Conservation (phyloP, 2,888 invertebrate species). For the Zhengitettix transpicula region DNA sequence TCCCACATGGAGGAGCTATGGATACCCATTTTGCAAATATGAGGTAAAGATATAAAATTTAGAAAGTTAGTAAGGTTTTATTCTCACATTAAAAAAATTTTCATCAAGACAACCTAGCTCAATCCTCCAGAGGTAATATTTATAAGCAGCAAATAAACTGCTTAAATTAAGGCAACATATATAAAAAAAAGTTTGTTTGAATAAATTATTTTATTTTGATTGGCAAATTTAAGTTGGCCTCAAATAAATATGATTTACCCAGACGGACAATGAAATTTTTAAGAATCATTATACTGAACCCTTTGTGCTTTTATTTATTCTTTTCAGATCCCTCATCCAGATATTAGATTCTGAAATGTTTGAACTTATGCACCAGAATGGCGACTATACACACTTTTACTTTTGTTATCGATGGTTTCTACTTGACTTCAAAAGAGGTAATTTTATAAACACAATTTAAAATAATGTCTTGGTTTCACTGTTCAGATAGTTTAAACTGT, state of each 20-base stretch:
- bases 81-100: too few species aligned
- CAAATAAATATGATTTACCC: not conserved
- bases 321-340: slow-evolving; percentile 52
- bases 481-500: too few species aligned
- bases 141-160: too few species aligned
- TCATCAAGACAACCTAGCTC: too few species aligned
- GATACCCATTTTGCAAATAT: slow-evolving; percentile 92
- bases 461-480: too few species aligned
- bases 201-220: not conserved
- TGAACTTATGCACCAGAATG: slow-evolving; percentile 85
- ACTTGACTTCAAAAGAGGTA: slow-evolving; percentile 78
- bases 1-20: slow-evolving; percentile 86
- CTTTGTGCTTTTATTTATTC: slow-evolving; percentile 1
- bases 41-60: slow-evolving; percentile 33
- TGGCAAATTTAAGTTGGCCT: not conserved
- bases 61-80: too few species aligned
- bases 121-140: too few species aligned
- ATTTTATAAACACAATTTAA: not conserved
- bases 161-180: too few species aligned
- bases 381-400: slow-evolving; percentile 93
- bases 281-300: too few species aligned
- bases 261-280: not conserved
- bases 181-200: too few species aligned
- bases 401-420: slow-evolving; percentile 97
- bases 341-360: slow-evolving; percentile 87